A percentile compares a stretch with the other conserved stretches of the same genome.
These are phyloP conservation scores for Vandiemenella viatica DNA, from an alignment of 2,888 invertebrate genomes.

Conservation along the genomic window DNA sequence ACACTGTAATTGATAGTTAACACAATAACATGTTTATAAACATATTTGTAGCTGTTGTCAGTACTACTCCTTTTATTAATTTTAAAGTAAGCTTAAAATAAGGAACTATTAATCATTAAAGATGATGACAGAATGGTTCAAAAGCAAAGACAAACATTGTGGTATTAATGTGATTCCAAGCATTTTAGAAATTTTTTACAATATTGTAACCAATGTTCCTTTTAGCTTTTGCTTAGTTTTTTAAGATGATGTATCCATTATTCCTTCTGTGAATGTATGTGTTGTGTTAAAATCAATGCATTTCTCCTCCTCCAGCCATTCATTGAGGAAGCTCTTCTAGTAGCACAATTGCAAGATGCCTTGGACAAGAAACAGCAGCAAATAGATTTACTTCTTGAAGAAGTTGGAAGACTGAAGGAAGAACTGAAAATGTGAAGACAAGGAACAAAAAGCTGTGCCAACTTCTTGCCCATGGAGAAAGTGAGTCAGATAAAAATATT, in stretches of 20 bases:
- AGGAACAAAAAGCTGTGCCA: constrained; percentile 55
- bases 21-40: too few relatives aligned
- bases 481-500: constrained; percentile 38
- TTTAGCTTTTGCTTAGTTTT: too few relatives aligned
- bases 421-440: constrained; percentile 49
- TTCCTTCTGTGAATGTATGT: neutral
- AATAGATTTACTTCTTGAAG: constrained; percentile 36
- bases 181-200: too few relatives aligned
- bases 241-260: too few relatives aligned
- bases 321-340: constrained; percentile 40
- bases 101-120: neutral
- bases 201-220: too few relatives aligned
- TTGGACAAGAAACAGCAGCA: constrained; percentile 43
- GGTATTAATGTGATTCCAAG: too few relatives aligned
- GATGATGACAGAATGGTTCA: too few relatives aligned
- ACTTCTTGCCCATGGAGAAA: constrained; percentile 54
- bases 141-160: too few relatives aligned
- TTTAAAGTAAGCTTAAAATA: neutral
- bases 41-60: too few relatives aligned
- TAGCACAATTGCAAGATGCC: constrained; percentile 40
- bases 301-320: constrained; percentile 26
- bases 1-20: too few relatives aligned
- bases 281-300: neutral
- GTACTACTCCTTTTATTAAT: too few relatives aligned
- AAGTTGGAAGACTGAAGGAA: constrained; percentile 37